Evolutionary conservation across 2,113 vertebrate genomes (phyloP).

Genomic region (Philantomba maxwellii): DNA sequence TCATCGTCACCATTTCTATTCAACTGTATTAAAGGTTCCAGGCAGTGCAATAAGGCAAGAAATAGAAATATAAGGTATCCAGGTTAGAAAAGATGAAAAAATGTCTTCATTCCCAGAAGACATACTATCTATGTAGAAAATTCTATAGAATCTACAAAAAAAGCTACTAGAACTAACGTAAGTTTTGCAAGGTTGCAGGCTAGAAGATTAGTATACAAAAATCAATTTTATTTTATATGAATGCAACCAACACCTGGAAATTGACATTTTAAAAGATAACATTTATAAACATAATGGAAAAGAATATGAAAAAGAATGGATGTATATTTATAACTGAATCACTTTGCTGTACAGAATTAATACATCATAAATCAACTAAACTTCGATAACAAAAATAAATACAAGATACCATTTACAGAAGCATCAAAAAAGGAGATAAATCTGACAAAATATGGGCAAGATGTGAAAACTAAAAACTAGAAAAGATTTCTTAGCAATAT

Average conservation of each 20-base stretch:
- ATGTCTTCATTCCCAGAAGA: not conserved
- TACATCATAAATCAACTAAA: not conserved
- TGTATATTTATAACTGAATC: not conserved
- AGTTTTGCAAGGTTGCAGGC: not conserved
- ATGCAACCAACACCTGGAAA: not conserved
- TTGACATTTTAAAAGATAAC: not conserved
- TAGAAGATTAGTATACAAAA: not conserved
- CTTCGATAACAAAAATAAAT: not conserved
- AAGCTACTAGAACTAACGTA: not conserved
- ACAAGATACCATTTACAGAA: not conserved
- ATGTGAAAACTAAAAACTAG: not conserved
- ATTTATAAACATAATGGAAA: not conserved
- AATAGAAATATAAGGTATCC: not conserved
- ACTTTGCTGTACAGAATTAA: not conserved
- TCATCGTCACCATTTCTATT: not conserved
- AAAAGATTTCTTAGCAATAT: constrained; percentile 5
- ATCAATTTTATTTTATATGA: not conserved
- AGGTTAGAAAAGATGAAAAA: not conserved
- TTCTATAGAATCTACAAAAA: not conserved
- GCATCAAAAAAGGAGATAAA: constrained; percentile 8
- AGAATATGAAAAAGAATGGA: not conserved
- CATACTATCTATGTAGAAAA: not conserved
- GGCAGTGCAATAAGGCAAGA: not conserved
- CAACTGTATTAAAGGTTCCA: not conserved
- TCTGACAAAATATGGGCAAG: constrained; percentile 26